Conservation (phyloP, 2,797 vertebrate species). For the Rallus crepitans region DNA sequence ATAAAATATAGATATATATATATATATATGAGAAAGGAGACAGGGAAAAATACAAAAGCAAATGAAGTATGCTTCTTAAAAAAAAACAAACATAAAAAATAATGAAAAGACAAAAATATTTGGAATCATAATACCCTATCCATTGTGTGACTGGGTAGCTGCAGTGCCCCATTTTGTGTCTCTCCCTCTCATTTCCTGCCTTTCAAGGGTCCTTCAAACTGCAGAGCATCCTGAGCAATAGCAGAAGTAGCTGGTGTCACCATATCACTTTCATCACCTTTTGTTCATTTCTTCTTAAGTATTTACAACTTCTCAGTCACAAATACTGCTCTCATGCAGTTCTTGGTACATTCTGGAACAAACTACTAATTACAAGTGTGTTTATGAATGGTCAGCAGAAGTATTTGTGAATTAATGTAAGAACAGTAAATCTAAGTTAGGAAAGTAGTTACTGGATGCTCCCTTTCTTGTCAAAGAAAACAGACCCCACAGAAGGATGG, state of each 20-base stretch:
- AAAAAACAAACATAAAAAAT: background rate
- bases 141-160: background rate
- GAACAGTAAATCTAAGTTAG: background rate
- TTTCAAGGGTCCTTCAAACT: background rate
- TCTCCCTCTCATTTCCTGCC: background rate
- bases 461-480: background rate
- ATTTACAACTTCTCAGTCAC: background rate
- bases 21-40: background rate
- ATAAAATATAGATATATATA: too few species aligned
- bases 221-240: background rate
- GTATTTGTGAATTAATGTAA: background rate
- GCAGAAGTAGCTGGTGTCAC: background rate
- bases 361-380: background rate
- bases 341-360: background rate
- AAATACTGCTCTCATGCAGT: background rate
- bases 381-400: background rate
- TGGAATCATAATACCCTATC: rapidly evolving
- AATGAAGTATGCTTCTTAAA: background rate
- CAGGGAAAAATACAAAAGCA: background rate
- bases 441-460: background rate
- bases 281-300: background rate
- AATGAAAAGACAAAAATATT: background rate
- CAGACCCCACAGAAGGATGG: background rate
- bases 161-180: background rate
- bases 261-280: background rate